Percentiles rank a stretch among this genome's conserved stretches.
Evolutionary conservation across 2,797 vertebrate genomes (phyloP).

Genomic region (Myripristis murdjan): DNA sequence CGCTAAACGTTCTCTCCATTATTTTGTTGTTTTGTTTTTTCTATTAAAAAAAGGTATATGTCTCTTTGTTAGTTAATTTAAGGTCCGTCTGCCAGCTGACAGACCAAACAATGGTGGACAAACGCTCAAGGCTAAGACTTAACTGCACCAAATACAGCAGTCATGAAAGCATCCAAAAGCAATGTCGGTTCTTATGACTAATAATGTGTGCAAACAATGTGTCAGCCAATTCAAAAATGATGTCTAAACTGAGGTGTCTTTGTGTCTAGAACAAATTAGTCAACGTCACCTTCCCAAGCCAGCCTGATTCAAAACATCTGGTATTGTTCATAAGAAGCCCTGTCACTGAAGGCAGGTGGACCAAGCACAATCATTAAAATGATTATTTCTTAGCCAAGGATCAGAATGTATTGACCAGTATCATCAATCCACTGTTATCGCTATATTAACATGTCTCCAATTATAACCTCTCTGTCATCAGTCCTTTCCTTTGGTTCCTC

Average conservation of each 20-base stretch:
- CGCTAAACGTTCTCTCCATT: too few species aligned
- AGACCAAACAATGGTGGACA: not conserved
- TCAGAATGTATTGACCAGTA: too few species aligned
- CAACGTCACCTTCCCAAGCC: not conserved
- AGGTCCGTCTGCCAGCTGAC: not conserved
- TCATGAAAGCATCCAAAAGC: not conserved
- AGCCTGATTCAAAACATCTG: not conserved
- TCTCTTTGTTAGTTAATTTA: not conserved
- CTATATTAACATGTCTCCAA: not conserved
- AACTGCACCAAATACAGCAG: not conserved
- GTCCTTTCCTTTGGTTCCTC: not conserved
- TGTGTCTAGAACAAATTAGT: too few species aligned
- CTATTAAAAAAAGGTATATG: not conserved
- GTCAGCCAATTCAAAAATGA: not conserved
- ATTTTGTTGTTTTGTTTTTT: too few species aligned
- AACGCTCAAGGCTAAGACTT: not conserved
- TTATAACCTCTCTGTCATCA: not conserved
- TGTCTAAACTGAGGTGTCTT: not conserved
- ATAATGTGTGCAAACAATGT: not conserved
- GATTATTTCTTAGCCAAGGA: too few species aligned
- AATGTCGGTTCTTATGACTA: not conserved
- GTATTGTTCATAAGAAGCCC: not conserved
- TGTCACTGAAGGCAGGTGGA: too few species aligned
- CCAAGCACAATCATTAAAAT: too few species aligned
- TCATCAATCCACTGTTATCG: not conserved